phyloP scores from a whole-genome alignment of 2,888 invertebrate species.

The Apantesis nais region DNA sequence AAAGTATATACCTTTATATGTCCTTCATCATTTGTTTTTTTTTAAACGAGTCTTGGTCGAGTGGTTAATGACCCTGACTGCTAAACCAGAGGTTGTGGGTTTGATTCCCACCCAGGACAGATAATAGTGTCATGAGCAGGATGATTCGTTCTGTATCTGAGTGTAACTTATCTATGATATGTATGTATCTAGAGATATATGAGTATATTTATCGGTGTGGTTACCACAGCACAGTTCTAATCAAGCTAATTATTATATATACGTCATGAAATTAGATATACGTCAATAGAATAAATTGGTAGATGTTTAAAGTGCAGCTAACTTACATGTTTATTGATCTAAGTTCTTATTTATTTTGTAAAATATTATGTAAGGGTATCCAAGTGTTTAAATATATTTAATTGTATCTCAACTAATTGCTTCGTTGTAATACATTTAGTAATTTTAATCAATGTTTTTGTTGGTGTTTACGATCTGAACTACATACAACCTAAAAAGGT shows the following conservation, averaged over 20 bases:
- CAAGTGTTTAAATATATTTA: neutral
- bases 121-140: no score
- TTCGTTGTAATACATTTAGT: neutral
- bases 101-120: no score
- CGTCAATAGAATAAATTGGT: constrained; percentile 12
- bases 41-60: no score
- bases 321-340: neutral
- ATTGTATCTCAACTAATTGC: neutral
- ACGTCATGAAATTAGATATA: constrained; percentile 3
- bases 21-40: no score
- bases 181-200: no score
- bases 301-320: neutral
- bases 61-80: no score
- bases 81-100: no score
- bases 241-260: constrained; percentile 9
- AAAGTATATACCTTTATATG: no score
- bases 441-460: neutral
- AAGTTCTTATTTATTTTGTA: neutral
- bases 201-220: no score
- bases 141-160: no score
- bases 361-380: neutral
- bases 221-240: neutral
- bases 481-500: no score
- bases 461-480: neutral
- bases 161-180: no score